Base-by-base conservation (phyloP, 2,888 invertebrate species). In the Andrena bucephala region DNA sequence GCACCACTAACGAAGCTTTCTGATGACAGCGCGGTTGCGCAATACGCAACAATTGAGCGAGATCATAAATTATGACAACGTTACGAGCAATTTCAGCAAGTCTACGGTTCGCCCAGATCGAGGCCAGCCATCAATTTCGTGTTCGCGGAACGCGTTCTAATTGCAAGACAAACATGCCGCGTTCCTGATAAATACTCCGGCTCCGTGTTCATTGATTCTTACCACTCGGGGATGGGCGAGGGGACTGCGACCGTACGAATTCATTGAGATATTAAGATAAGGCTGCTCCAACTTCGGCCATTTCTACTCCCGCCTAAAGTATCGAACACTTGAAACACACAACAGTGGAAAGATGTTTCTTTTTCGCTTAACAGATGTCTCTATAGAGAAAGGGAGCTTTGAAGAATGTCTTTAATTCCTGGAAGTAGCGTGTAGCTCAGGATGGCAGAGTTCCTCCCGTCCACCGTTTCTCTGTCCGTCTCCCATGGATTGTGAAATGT, bases 131-230 rank as follows among this genome's bases (percentile, higher is more conserved):
- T 86, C 89, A 92, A 92, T 93, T 92, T 89, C 87, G 86, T 84
- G 81, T 92, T 93, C 93, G 89, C 77, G 88, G 93, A 93, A 93
- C 91, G 89, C 88, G 92, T 88, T 92, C 92, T 90, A 92, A 91
- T 92, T 92, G 89, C 87, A 86, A 86, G 85, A 79, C 87, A 90
- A 89, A 90, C 88, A 86, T 10, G 69, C 72, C 75, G 72, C 81
- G 68, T 63, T 72, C 62, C 36, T 68, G 67, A 48, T 52, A 13
- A 63, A 24, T 27, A 42, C n/a, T 2, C 10, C 6, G 8, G 20
- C 20, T 10, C 16, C 16, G 24, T 54, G 54, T 68, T 36, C 54
- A 52, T 52, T 54, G 68, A 68, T 31, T 31, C 5, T 31, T 67
- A 10, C 5, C 27, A n/a, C 48, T 54, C 33, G 20, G 48, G 27